Evolutionary conservation across 2,888 invertebrate species (phyloP).

Genomic region (Archaeoteleia sp.): DNA sequence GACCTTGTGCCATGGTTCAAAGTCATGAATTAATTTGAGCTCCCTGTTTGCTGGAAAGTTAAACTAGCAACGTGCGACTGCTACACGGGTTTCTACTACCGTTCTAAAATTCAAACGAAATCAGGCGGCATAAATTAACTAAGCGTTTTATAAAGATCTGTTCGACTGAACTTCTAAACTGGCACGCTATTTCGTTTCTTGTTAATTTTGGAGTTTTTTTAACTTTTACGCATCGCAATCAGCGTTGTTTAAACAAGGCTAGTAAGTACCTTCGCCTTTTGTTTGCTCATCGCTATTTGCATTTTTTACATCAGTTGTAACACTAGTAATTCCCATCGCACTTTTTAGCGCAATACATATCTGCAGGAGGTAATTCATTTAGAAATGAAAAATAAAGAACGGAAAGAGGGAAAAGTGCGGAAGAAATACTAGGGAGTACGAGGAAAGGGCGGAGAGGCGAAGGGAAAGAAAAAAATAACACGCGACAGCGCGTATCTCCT

Average conservation of each 20-base stretch:
- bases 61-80: conserved; percentile 59
- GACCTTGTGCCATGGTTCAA: no score
- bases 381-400: conserved; percentile 13
- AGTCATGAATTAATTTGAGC: conserved; percentile 62
- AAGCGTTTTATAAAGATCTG: background rate
- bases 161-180: background rate
- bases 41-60: conserved; percentile 55
- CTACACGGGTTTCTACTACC: conserved; percentile 64
- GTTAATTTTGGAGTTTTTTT: background rate
- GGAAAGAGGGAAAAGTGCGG: conserved; percentile 11
- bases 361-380: conserved; percentile 12
- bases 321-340: conserved; percentile 1
- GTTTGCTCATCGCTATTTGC: conserved; percentile 5
- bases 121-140: background rate
- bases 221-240: background rate
- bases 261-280: background rate
- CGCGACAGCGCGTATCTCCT: conserved; percentile 36
- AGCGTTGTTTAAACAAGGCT: conserved; percentile 1
- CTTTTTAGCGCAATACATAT: conserved; percentile 12
- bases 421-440: conserved; percentile 10
- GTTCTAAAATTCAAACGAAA: conserved; percentile 64
- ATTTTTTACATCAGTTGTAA: conserved; percentile 1
- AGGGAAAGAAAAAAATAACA: conserved; percentile 28
- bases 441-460: conserved; percentile 18
- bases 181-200: background rate